Evolutionary conservation across 2,888 invertebrate species (phyloP), one percentile per base, ranked within the genome.

Genomic region (Arge pagana): DNA sequence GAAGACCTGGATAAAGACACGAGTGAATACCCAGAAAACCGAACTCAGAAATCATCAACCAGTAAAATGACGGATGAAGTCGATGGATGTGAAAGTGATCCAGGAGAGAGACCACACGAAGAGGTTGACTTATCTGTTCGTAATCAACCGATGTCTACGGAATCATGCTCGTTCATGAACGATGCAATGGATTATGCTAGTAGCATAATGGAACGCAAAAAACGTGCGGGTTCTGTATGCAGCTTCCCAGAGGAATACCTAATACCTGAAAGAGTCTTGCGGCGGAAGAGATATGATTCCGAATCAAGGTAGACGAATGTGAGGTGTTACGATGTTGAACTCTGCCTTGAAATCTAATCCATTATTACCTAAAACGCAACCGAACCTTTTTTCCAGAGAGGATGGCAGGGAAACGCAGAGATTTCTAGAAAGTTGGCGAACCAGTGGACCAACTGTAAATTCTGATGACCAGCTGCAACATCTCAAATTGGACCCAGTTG

Each of bases 171-270:
- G 16, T 67, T 62, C 16, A 19, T 66, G 45, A 54, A 64, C 10
- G 58, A 62, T 18, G 53, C 58, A 30, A 54, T 53, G 21, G 42
- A 50, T 33, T 31, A 31, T n/a, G 28, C 43, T 11, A 37, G 28
- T 48, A 36, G 43, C 35, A 37, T 30, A 8, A 16, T 48, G 11
- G 39, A 39, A 28, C 48, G 55, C 15, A 63, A 60, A 37, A 51
- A 62, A 54, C 58, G 60, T 13, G 48, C 62, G 15, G 58, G 56
- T 50, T 66, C 67, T 3, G 53, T 60, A 30, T 58, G 58, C 41
- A 61, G 62, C 35, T 63, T 61, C 48, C 54, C 61, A n/a, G 63
- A 63, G 50, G 60, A 62, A 19, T 56, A 45, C 37, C 37, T 53
- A 5, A 36, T 39, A 10, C 35, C 57, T 2, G 56, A 56, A 4